Evolutionary conservation across 2,888 invertebrate species (phyloP), one percentile per base, ranked within the genome.

Genomic region (Hyles lineata): DNA sequence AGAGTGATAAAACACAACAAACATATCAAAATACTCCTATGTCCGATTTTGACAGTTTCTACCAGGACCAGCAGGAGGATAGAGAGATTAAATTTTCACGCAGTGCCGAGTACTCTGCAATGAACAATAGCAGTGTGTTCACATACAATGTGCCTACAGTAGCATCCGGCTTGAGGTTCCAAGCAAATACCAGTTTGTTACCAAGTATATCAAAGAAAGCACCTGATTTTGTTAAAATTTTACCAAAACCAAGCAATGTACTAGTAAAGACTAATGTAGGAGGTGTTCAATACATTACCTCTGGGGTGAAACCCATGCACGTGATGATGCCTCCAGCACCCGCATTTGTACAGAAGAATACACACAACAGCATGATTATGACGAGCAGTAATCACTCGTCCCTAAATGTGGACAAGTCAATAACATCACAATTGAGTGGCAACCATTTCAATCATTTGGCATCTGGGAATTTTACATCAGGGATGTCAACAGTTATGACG

Each of bases 1-100:
- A 92, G 82, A 80, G 84, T 75, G 91, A 92, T 77, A 94, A 92
- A 85, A 85, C 81, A 29, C 90, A 88, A 74, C 89, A 88, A 75
- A 84, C 88, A n/a, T 92, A 85, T 79, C 80, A 82, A 59, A 85
- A 82, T 74, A 79, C 85, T 58, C 80, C 86, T 55, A 77, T 84
- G 35, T 77, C 88, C 71, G 92, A 92, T 63, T 91, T 84, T 85
- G 92, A 92, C 81, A 82, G 87, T 25, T 93, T 89, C 75, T 92
- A 90, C 77, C 84, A 85, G 58, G 94, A 93, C n/a, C 87, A 85
- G 73, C 87, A 82, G 63, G 94, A 94, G 70, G 94, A 94, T 29
- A 86, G 88, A 72, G 94, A 94, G 78, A 84, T 94, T 3, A 94
- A 94, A 79, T 94, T 88, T 84, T 94, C 94, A 25, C 86, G 92